Conservation (phyloP, 2,888 invertebrate species). For the Poecilus cupreus region DNA sequence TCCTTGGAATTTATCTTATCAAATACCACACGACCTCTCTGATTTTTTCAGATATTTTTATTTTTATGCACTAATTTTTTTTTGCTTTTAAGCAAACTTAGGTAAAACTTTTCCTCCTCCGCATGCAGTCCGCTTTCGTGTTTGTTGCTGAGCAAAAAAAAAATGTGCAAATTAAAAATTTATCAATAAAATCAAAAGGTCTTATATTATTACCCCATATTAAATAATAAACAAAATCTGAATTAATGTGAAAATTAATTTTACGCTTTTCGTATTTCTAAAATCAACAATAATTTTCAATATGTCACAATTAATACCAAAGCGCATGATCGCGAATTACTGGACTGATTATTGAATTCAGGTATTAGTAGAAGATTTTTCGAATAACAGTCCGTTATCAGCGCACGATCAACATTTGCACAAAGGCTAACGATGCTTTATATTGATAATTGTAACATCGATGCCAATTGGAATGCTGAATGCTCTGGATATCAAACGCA, state of each 20-base stretch:
- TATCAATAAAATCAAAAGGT: no score
- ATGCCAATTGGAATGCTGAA: neutral
- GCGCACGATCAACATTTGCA: conserved; percentile 17
- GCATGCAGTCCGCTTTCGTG: no score
- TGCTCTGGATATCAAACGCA: neutral
- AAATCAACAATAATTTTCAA: neutral
- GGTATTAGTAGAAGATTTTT: conserved; percentile 2
- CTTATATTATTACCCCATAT: no score
- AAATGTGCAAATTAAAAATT: no score
- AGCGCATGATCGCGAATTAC: neutral
- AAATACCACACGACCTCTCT: no score
- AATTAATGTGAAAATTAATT: conserved; percentile 12
- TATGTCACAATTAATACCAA: neutral
- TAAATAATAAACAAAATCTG: neutral
- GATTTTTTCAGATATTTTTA: no score
- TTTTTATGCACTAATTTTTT: no score
- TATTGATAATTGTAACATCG: conserved; percentile 22
- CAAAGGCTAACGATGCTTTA: conserved; percentile 41
- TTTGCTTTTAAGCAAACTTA: no score
- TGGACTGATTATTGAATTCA: conserved; percentile 41
- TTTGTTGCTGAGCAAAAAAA: no score
- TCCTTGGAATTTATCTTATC: no score
- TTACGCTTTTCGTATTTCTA: neutral
- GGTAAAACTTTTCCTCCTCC: no score
- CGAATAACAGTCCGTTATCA: conserved; percentile 17